Base-by-base conservation (phyloP, 2,797 vertebrate species). In the Geotrypetes seraphini region DNA sequence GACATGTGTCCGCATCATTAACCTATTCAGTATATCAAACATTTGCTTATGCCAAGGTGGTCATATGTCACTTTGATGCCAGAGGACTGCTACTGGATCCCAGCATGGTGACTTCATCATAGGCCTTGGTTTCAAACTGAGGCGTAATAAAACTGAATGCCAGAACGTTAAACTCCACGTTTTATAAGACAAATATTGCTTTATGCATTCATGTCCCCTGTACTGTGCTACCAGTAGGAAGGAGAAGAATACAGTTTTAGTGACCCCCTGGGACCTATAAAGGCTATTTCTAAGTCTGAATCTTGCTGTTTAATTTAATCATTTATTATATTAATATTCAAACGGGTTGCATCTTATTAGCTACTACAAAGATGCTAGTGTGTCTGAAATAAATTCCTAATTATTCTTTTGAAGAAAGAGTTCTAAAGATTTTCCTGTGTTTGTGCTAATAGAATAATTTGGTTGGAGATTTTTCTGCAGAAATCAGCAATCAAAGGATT, bases 251-350 rank as follows among this genome's bases (percentile, higher is more conserved):
- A 69, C 72, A 69, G 74, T 71, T 79, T 79, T 79, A 83, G 66
- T 78, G 77, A 79, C 82, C 82, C 77, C 78, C 73, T 71, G 82
- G 79, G 81, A 79, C 71, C 75, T 61, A 79, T 79, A 83, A 79
- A 79, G 81, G 79, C 79, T 84, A 81, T 84, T 84, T 84, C 82
- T 84, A 82, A 83, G 81, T 77, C 81, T 84, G 79, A 81, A 80
- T 84, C 82, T 79, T 79, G 77, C 77, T 81, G 82, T 84, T 84
- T 85, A 84, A 84, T 83, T 85, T 84, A 85, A 83, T 85, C 82
- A 81, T 85, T 84, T 84, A 84, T 85, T 85, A 83, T 83, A 84
- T 84, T 84, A 85, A 85, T 83, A 85, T 84, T 85, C 82, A 81
- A 84, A 85, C 78, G 64, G 77, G 70, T 73, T 81, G 82, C 75